Evolutionary conservation across 2,113 vertebrate species (phyloP).

Genomic region (Crocuta crocuta): DNA sequence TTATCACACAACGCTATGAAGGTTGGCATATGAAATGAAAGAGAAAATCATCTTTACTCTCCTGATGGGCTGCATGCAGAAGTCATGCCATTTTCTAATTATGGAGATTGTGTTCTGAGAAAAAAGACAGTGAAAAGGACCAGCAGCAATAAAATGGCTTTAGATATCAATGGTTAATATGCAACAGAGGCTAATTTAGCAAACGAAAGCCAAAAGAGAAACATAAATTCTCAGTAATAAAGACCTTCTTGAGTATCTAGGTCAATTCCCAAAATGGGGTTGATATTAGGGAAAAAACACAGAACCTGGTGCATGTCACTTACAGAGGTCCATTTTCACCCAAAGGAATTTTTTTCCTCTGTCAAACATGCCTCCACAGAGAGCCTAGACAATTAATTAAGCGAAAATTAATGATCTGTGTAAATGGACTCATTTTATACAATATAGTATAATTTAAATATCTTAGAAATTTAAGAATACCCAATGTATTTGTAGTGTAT

Average conservation of each 20-base stretch:
- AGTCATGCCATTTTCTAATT: slow-evolving; percentile 83
- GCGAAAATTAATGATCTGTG: not conserved
- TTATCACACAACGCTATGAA: slow-evolving; percentile 80
- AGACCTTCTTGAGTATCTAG: slow-evolving; percentile 65
- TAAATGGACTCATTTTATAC: not conserved
- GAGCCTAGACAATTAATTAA: not conserved
- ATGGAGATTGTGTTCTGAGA: slow-evolving; percentile 76
- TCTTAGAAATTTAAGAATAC: not conserved
- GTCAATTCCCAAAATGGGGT: slow-evolving; percentile 66
- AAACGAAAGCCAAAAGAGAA: slow-evolving; percentile 73
- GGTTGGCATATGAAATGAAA: slow-evolving; percentile 69
- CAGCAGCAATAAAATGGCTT: slow-evolving; percentile 65
- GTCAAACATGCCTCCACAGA: not conserved
- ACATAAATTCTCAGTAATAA: slow-evolving; percentile 73
- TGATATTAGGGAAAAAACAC: slow-evolving; percentile 60
- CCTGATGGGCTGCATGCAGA: slow-evolving; percentile 67
- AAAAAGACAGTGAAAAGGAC: slow-evolving; percentile 64
- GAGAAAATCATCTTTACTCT: slow-evolving; percentile 70
- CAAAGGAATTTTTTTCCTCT: slow-evolving; percentile 8
- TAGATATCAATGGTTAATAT: slow-evolving; percentile 76
- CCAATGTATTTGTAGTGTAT: not conserved
- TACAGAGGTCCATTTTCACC: slow-evolving; percentile 8
- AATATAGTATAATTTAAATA: not conserved
- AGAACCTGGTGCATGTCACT: not conserved
- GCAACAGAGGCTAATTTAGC: slow-evolving; percentile 74